phyloP scores from a whole-genome alignment of 2,888 invertebrate species.

The Pyrrhia umbra region DNA sequence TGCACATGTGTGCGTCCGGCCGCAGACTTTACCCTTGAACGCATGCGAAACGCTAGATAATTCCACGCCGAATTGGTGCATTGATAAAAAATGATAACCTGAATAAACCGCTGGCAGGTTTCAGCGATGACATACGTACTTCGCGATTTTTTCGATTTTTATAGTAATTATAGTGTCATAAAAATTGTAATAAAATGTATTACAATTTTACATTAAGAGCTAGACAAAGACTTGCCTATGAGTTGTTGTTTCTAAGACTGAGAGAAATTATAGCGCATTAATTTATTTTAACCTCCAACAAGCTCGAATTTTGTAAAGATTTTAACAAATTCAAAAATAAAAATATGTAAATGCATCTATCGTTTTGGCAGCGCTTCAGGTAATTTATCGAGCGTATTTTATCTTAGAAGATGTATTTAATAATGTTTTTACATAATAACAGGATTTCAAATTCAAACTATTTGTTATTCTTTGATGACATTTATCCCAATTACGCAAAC shows the following conservation, averaged over 20 bases:
- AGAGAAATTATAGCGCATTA: neutral
- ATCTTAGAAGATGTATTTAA: neutral
- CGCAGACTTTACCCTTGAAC: constrained; percentile 88
- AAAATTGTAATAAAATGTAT: constrained; percentile 27
- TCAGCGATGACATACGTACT: constrained; percentile 62
- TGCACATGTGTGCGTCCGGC: constrained; percentile 79
- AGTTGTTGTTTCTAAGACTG: constrained; percentile 10
- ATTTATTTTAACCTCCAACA: neutral
- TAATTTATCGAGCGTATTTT: neutral
- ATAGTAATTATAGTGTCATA: constrained; percentile 16
- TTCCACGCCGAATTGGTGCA: constrained; percentile 84
- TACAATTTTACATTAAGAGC: constrained; percentile 15
- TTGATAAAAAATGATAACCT: constrained; percentile 87
- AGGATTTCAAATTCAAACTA: neutral
- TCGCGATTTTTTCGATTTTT: constrained; percentile 38
- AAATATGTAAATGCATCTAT: constrained; percentile 12
- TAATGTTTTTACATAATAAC: neutral
- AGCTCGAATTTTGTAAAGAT: neutral
- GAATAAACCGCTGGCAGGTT: constrained; percentile 75
- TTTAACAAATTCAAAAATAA: constrained; percentile 5
- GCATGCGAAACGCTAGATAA: constrained; percentile 86
- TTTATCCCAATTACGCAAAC: constrained; percentile 33
- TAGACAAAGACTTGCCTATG: constrained; percentile 29
- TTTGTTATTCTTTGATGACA: constrained; percentile 20
- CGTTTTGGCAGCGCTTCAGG: constrained; percentile 24